A percentile compares a stretch with the other conserved stretches of the same genome.
These are phyloP conservation scores for Colius striatus DNA, from an alignment of 2,113 vertebrate species.

Conservation along the genomic window DNA sequence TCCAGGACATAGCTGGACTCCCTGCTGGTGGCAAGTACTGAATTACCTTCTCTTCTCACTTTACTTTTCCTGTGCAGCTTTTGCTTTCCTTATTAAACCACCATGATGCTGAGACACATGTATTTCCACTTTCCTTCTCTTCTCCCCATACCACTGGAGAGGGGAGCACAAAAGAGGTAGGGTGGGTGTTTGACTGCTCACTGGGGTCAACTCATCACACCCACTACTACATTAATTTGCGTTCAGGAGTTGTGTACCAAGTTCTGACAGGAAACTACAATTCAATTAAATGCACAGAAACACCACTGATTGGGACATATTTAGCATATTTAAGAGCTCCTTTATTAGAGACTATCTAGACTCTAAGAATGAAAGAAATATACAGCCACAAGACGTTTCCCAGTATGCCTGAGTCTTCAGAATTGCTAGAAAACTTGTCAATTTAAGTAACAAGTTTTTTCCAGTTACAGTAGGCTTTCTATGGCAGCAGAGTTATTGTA, in stretches of 20 bases:
- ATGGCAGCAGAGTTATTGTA: background rate
- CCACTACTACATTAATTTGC: background rate
- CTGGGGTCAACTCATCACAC: background rate
- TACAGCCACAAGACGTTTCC: background rate
- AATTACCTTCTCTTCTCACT: background rate
- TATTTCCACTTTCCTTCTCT: background rate
- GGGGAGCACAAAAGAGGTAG: rapidly evolving
- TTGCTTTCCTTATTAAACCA: background rate
- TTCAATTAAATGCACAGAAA: background rate
- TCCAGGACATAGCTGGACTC: background rate
- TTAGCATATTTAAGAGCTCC: background rate
- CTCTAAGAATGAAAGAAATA: background rate
- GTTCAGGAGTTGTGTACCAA: background rate
- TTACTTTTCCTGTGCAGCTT: background rate
- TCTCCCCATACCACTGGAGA: background rate
- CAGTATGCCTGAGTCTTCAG: background rate
- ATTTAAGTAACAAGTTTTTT: background rate
- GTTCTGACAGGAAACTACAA: background rate
- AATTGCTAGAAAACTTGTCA: background rate
- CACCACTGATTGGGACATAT: background rate
- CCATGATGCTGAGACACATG: background rate
- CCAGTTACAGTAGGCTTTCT: background rate
- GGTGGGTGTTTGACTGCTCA: rapidly evolving
- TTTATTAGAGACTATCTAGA: background rate
- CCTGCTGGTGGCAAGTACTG: background rate